These are phyloP conservation scores for Odobenus rosmarus DNA, from an alignment of 2,113 vertebrate genomes.

Conservation along the genomic window DNA sequence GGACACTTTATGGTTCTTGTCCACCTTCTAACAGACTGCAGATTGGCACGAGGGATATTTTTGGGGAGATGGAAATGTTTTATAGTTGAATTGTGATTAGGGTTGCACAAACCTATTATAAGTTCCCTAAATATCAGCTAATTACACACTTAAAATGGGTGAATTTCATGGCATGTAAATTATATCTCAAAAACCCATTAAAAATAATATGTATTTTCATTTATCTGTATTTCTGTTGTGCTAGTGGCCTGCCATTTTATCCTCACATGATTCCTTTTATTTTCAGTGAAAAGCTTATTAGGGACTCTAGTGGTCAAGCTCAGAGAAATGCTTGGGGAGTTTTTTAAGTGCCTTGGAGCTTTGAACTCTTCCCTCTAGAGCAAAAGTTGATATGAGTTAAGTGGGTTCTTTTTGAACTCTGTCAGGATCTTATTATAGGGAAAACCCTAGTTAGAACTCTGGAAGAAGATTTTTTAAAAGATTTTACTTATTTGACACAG, in stretches of 20 bases:
- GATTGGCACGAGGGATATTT: background rate
- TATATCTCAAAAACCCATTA: background rate
- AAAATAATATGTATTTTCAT: background rate
- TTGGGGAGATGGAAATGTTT: background rate
- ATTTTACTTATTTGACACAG: too few species aligned
- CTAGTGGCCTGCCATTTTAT: background rate
- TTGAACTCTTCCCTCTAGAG: background rate
- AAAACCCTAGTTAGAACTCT: background rate
- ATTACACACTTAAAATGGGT: background rate
- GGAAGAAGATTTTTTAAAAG: background rate
- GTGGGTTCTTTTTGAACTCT: background rate
- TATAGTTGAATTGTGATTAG: background rate
- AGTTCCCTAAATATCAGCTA: background rate
- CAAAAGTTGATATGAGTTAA: background rate
- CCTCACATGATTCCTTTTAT: background rate
- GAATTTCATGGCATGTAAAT: background rate
- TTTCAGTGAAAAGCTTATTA: background rate
- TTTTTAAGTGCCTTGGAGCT: background rate
- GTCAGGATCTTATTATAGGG: background rate
- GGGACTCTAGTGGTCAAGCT: background rate
- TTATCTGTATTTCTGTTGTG: background rate
- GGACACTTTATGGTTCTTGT: background rate
- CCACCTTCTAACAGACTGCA: background rate
- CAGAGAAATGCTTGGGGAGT: background rate
- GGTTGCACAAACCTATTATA: background rate